These are phyloP conservation scores for Dinothrombium tinctorium DNA, from an alignment of 1,140 invertebrate genomes.

Conservation along the genomic window DNA sequence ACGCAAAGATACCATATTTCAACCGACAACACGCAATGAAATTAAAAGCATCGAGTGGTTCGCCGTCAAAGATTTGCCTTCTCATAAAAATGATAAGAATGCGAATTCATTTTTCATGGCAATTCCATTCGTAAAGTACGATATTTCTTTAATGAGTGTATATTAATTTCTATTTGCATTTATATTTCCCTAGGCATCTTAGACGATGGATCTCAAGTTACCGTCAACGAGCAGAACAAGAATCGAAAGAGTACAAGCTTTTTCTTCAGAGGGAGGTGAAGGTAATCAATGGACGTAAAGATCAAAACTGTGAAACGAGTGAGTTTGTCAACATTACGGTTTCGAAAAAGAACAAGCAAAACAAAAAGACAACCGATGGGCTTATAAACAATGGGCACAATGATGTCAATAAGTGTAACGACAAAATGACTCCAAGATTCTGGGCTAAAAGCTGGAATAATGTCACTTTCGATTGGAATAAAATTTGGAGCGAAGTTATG, in stretches of 20 bases:
- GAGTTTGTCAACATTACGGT: no score
- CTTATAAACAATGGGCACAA: background rate
- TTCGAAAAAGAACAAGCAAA: background rate
- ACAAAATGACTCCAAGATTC: background rate
- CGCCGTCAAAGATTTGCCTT: slow-evolving; percentile 54
- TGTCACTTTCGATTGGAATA: background rate
- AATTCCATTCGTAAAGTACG: slow-evolving; percentile 5
- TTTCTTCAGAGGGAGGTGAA: no score
- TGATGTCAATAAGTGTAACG: background rate
- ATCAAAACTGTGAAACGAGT: no score
- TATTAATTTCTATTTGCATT: background rate
- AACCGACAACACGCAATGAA: slow-evolving; percentile 73
- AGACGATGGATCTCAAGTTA: slow-evolving; percentile 3
- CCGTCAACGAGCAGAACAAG: background rate
- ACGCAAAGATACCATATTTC: slow-evolving; percentile 55
- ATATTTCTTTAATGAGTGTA: background rate
- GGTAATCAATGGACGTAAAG: background rate
- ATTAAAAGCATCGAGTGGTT: slow-evolving; percentile 86
- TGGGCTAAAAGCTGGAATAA: background rate
- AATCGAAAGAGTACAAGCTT: background rate
- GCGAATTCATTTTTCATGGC: slow-evolving; percentile 6
- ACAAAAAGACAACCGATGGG: background rate
- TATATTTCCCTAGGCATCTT: background rate
- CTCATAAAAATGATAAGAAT: slow-evolving; percentile 26
- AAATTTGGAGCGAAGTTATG: background rate